Conservation (phyloP, 2,888 invertebrate genomes). For the Morpho helenor region DNA sequence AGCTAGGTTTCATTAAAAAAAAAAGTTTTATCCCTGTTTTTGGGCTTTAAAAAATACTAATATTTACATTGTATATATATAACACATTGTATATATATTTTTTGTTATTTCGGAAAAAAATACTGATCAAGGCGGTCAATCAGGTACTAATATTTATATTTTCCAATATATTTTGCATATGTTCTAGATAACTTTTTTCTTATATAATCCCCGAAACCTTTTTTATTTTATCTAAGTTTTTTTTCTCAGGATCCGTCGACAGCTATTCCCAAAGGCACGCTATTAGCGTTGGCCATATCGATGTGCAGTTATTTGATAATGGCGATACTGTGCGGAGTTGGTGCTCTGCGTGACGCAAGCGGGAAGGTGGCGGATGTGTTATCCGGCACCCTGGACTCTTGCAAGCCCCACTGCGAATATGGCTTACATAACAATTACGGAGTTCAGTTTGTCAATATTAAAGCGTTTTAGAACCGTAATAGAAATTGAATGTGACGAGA, state of each 20-base stretch:
- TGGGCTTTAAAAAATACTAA: no score
- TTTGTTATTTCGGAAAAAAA: no score
- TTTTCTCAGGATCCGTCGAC: slow-evolving; percentile 84
- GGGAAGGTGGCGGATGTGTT: slow-evolving; percentile 29
- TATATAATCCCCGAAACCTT: neutral
- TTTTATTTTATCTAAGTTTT: neutral
- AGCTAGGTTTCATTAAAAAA: no score
- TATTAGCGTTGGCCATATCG: slow-evolving; percentile 89
- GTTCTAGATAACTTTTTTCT: neutral
- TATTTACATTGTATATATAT: no score
- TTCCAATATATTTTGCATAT: no score
- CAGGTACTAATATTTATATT: no score
- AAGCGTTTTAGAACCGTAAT: neutral
- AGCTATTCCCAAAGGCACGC: slow-evolving; percentile 94
- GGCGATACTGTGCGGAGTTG: slow-evolving; percentile 87
- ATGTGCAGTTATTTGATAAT: slow-evolving; percentile 87
- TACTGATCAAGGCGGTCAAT: no score
- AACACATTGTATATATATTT: no score
- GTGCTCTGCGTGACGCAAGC: slow-evolving; percentile 64
- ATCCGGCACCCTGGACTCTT: slow-evolving; percentile 25
- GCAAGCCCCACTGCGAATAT: slow-evolving; percentile 79
- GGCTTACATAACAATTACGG: slow-evolving; percentile 88
- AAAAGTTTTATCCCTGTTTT: no score
- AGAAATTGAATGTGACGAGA: neutral
- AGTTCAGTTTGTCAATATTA: slow-evolving; percentile 23